These are phyloP conservation scores for Propithecus deckenii DNA, from an alignment of 2,797 vertebrate species.

Conservation along the genomic window DNA sequence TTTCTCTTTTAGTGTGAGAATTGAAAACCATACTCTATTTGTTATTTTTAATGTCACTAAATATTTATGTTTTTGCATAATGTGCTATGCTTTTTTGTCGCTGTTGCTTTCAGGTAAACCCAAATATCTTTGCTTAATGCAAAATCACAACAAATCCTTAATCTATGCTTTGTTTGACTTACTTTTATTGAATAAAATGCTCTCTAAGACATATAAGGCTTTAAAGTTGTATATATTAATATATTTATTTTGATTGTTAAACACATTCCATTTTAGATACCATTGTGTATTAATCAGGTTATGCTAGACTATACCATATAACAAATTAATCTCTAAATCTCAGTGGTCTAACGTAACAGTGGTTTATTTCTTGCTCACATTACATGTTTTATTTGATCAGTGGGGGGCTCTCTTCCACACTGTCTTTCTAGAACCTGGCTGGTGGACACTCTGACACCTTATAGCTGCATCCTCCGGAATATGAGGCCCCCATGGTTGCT, in stretches of 20 bases:
- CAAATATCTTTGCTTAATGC: conserved; percentile 4
- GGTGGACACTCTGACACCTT: neutral
- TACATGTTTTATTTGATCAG: neutral
- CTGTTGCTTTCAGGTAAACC: conserved; percentile 27
- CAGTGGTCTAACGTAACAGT: neutral
- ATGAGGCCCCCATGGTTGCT: neutral
- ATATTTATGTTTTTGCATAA: conserved; percentile 14
- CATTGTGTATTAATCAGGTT: neutral
- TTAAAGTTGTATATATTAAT: neutral
- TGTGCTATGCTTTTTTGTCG: neutral
- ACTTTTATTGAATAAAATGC: neutral
- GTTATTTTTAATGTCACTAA: neutral
- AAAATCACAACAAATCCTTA: neutral
- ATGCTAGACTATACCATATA: neutral
- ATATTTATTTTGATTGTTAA: conserved; percentile 14
- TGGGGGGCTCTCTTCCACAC: neutral
- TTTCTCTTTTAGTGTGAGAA: neutral
- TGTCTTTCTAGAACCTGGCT: neutral
- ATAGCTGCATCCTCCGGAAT: neutral
- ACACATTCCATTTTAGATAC: neutral
- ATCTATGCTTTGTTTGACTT: neutral
- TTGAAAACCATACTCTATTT: neutral
- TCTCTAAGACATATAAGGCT: neutral
- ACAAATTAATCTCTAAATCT: neutral
- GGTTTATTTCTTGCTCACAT: conserved; percentile 19